Conservation (phyloP, 2,113 vertebrate species). For the Raja brachyura region DNA sequence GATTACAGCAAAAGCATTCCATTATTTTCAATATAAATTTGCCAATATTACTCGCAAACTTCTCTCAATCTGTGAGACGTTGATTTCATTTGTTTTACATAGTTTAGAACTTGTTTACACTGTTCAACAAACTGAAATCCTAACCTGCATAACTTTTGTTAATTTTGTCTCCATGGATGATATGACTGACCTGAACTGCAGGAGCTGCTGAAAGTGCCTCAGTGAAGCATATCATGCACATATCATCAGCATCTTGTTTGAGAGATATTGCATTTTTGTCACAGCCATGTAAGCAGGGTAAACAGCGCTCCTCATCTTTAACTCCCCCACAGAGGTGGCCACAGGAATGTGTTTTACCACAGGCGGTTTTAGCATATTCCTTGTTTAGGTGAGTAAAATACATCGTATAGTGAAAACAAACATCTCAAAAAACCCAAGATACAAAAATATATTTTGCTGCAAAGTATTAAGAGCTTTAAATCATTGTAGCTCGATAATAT, state of each 20-base stretch:
- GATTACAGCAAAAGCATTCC: neutral
- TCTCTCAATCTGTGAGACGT: neutral
- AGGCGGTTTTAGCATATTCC: slow-evolving; percentile 94
- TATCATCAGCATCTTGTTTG: slow-evolving; percentile 96
- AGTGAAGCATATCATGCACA: slow-evolving; percentile 99
- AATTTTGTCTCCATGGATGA: neutral
- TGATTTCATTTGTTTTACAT: too few relatives aligned
- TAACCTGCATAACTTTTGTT: neutral
- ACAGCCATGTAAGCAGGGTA: slow-evolving; percentile 90
- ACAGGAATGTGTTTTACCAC: slow-evolving; percentile 87
- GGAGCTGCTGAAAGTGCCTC: slow-evolving; percentile 96
- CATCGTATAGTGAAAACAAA: neutral
- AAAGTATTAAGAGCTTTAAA: neutral
- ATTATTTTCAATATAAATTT: neutral
- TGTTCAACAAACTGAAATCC: neutral
- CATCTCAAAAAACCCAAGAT: neutral
- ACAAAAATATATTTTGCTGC: neutral
- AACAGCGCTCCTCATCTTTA: slow-evolving; percentile 83
- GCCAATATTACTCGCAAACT: neutral
- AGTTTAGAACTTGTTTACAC: neutral
- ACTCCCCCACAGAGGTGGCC: slow-evolving; percentile 93
- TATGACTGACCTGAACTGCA: slow-evolving; percentile 76
- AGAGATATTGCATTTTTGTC: slow-evolving; percentile 77
- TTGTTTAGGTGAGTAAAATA: slow-evolving; percentile 43
- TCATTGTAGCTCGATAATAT: neutral